Percentiles rank a stretch among this genome's conserved stretches.
phyloP scores from a whole-genome alignment of 2,113 vertebrate species.

The Elaphurus davidianus region DNA sequence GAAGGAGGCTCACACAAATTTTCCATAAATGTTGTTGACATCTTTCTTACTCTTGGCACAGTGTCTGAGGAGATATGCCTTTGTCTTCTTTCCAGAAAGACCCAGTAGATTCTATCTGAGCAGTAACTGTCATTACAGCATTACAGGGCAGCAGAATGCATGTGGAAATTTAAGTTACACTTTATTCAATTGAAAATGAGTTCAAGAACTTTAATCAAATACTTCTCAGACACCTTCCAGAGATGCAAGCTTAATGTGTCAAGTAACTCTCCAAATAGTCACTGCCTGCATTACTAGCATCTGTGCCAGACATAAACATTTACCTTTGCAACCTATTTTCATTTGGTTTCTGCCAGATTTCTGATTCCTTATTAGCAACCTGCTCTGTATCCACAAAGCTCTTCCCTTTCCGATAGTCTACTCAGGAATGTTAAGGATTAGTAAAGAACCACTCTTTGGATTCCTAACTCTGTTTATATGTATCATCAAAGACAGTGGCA shows the following conservation, averaged over 20 bases:
- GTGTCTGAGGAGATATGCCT: not conserved
- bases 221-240: conserved; percentile 6
- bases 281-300: not conserved
- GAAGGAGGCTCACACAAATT: not conserved
- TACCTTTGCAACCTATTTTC: conserved; percentile 1
- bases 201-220: conserved; percentile 32
- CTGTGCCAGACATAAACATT: not conserved
- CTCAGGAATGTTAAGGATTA: not conserved
- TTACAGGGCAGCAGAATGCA: not conserved
- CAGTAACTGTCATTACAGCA: not conserved
- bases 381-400: not conserved
- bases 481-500: not conserved
- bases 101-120: not conserved
- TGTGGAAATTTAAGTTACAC: conserved; percentile 1
- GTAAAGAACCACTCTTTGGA: not conserved
- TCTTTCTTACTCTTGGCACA: not conserved
- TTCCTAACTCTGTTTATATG: not conserved
- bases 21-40: conserved; percentile 30
- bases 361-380: not conserved
- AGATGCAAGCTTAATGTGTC: conserved; percentile 8
- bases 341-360: conserved; percentile 12
- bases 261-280: conserved; percentile 7
- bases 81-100: not conserved
- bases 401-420: not conserved
- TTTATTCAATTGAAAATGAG: conserved; percentile 27